phyloP scores from a whole-genome alignment of 2,113 vertebrate genomes.

The Lampris incognitus region DNA sequence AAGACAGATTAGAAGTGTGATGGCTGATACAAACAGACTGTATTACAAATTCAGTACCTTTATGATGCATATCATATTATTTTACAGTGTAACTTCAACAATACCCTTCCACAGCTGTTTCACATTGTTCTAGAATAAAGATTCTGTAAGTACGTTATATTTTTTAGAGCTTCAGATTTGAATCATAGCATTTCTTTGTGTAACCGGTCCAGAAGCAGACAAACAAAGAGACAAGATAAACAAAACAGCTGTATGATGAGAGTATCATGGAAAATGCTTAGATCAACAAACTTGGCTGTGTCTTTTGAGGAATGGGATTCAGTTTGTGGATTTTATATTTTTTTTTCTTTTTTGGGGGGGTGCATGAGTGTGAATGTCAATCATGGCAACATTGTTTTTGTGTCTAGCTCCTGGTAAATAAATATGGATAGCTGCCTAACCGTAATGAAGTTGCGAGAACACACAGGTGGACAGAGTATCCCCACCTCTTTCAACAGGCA shows the following conservation, averaged over 20 bases:
- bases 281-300: conserved; percentile 32
- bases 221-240: conserved; percentile 51
- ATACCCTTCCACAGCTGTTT: conserved; percentile 9
- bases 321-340: conserved; percentile 57
- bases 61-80: conserved; percentile 4
- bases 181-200: conserved; percentile 18
- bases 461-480: conserved; percentile 37
- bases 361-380: conserved; percentile 41
- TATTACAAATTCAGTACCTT: background rate
- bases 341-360: background rate
- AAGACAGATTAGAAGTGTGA: background rate
- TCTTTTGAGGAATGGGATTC: conserved; percentile 62
- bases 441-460: conserved; percentile 49
- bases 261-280: conserved; percentile 26
- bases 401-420: conserved; percentile 46
- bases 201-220: conserved; percentile 43
- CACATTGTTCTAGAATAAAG: background rate
- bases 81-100: conserved; percentile 5
- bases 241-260: conserved; percentile 35
- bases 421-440: conserved; percentile 51
- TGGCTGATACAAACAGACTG: background rate
- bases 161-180: conserved; percentile 40
- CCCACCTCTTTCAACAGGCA: background rate
- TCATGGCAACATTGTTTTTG: conserved; percentile 23
- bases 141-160: conserved; percentile 20